Evolutionary conservation across 1,140 invertebrate species (phyloP), one percentile per base, ranked within the genome.

Genomic region (Conopomorpha cramerella): DNA sequence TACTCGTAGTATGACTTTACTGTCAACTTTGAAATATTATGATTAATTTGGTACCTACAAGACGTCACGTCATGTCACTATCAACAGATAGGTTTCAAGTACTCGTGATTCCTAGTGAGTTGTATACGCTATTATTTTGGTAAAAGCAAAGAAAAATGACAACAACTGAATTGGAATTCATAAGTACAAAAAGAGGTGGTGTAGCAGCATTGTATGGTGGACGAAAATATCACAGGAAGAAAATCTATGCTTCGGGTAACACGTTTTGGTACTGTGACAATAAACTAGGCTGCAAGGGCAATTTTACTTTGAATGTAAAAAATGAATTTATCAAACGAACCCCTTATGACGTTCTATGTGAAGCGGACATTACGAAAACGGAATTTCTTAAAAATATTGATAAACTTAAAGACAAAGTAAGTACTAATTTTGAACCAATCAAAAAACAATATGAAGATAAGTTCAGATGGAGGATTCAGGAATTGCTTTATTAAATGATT

Each of bases 391-490:
- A 14, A 30, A 30, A 30, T 15, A 30, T 30, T 14, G 29, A 14
- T 8, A 15, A 14, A 13, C 15, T 30, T 10, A 30, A 30, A 30
- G 15, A 14, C 8, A 30, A 13, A 30, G 15, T 30, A 8, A 16
- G 13, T 15, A 15, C 14, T 15, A 30, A 30, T 13, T 15, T 15
- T 30, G 29, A 30, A 10, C 14, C 29, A 15, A 13, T 30, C 3
- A 14, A 30, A 16, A 30, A 30, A 30, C 29, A 30, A 30, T 30
- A 15, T 30, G 29, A 30, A 16, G 29, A 30, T 10, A 30, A 30
- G 2, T 14, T 16, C 2, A 30, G 2, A 14, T 30, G 13, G 29
- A 30, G 10, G 29, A 30, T 30, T 3, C 12, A 14, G 29, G 29
- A 10, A 16, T 30, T 10, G 17, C 12, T 30, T 10, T 30, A 16